phyloP scores from a whole-genome alignment of 2,113 vertebrate genomes.

The Paramisgurnus dabryanus region DNA sequence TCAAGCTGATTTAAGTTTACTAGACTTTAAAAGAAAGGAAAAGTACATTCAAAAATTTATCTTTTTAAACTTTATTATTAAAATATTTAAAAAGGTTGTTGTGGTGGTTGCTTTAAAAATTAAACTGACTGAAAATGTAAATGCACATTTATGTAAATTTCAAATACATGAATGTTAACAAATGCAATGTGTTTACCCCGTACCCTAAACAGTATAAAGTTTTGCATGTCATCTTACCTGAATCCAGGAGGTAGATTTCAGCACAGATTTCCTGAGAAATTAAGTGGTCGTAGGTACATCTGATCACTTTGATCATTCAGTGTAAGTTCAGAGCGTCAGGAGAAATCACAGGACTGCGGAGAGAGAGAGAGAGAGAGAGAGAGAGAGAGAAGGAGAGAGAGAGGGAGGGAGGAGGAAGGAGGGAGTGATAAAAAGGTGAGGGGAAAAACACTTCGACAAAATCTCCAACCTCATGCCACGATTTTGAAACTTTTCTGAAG shows the following conservation, averaged over 20 bases:
- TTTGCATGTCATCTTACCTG: slow-evolving; percentile 34
- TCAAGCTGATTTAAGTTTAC: too few relatives aligned
- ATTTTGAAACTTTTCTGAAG: too few relatives aligned
- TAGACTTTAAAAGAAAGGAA: too few relatives aligned
- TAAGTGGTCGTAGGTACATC: neutral
- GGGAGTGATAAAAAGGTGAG: neutral
- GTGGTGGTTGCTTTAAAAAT: neutral
- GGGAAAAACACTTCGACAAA: too few relatives aligned
- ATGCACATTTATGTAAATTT: too few relatives aligned
- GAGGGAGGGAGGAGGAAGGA: neutral
- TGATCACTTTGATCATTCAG: neutral
- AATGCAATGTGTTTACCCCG: too few relatives aligned
- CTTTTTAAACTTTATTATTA: too few relatives aligned
- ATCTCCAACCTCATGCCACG: too few relatives aligned
- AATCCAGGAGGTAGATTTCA: neutral
- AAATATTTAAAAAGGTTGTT: too few relatives aligned
- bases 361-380: neutral
- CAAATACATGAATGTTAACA: too few relatives aligned
- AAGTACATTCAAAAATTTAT: neutral
- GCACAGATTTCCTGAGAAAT: slow-evolving; percentile 11
- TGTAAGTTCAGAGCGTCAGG: slow-evolving; percentile 10
- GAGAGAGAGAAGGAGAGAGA: neutral
- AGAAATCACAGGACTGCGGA: neutral
- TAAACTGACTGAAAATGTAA: neutral
- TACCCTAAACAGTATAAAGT: neutral